phyloP scores from a whole-genome alignment of 2,888 invertebrate genomes.

The Venusia cambrica region DNA sequence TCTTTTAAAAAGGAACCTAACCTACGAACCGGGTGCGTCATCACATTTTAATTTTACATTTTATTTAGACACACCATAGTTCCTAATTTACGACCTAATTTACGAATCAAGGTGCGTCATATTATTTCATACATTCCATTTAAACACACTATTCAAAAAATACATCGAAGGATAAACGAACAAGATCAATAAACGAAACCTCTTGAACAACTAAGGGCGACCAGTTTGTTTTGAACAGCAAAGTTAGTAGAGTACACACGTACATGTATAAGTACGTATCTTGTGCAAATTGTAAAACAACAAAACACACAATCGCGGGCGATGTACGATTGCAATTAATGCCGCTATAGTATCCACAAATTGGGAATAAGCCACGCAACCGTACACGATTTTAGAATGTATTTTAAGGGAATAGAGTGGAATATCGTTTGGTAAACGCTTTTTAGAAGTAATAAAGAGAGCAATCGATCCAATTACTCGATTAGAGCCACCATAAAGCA shows the following conservation, averaged over 20 bases:
- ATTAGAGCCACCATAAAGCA: constrained; percentile 42
- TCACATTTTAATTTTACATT: too few relatives aligned
- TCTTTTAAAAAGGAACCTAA: too few relatives aligned
- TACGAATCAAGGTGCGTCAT: too few relatives aligned
- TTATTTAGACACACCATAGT: too few relatives aligned
- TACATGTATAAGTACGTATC: constrained; percentile 49
- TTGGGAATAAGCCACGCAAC: constrained; percentile 34
- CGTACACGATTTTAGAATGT: constrained; percentile 27
- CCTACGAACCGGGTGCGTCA: too few relatives aligned
- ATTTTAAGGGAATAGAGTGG: constrained; percentile 29
- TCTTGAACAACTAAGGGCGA: too few relatives aligned
- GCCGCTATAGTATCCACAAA: constrained; percentile 61
- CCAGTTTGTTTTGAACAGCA: constrained; percentile 28
- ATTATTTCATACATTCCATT: too few relatives aligned
- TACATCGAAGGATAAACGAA: too few relatives aligned
- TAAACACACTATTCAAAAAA: too few relatives aligned
- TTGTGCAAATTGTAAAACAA: constrained; percentile 54
- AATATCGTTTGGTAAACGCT: constrained; percentile 32
- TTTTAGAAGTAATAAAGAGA: constrained; percentile 50
- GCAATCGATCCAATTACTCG: constrained; percentile 64
- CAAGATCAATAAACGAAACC: too few relatives aligned
- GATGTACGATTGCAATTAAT: constrained; percentile 54
- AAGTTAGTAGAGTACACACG: constrained; percentile 29
- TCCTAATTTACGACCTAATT: too few relatives aligned
- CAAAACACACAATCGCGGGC: constrained; percentile 38